Conservation (phyloP, 2,797 vertebrate genomes). For the Salarias fasciatus region DNA sequence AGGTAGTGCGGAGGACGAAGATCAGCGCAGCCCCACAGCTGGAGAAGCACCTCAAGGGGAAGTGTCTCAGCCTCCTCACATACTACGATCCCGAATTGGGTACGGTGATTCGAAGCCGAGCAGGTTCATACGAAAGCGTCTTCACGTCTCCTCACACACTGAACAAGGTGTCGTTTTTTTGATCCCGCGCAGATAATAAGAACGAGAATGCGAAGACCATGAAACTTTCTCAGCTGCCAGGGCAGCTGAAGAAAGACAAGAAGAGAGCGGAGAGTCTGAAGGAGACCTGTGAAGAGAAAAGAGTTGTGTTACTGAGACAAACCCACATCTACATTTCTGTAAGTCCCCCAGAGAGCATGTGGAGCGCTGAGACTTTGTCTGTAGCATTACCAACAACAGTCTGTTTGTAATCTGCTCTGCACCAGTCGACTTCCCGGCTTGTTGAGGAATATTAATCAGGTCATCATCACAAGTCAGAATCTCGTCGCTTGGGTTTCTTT, state of each 20-base stretch:
- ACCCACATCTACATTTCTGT: slow-evolving; percentile 80
- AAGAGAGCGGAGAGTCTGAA: slow-evolving; percentile 76
- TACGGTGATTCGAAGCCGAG: slow-evolving; percentile 39
- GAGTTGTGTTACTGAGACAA: slow-evolving; percentile 81
- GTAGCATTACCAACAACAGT: no score
- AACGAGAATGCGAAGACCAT: slow-evolving; percentile 81
- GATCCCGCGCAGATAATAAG: slow-evolving; percentile 77
- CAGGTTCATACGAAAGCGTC: neutral
- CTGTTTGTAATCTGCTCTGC: no score
- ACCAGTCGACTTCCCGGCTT: no score
- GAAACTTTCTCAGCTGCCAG: slow-evolving; percentile 82
- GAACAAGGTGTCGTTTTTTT: neutral
- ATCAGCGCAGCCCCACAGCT: slow-evolving; percentile 75
- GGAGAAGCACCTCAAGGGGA: slow-evolving; percentile 84
- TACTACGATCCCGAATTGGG: slow-evolving; percentile 87
- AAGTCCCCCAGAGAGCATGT: slow-evolving; percentile 15
- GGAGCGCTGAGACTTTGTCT: no score
- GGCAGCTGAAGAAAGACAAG: slow-evolving; percentile 79
- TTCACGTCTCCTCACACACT: no score
- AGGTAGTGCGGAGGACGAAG: slow-evolving; percentile 83
- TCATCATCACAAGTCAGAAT: no score
- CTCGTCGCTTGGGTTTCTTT: neutral
- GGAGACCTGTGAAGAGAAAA: slow-evolving; percentile 75
- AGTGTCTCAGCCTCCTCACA: slow-evolving; percentile 80
- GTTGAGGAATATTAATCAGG: no score